Evolutionary conservation across 2,888 invertebrate genomes (phyloP).

Genomic region (Hypselothyrea guttata): DNA sequence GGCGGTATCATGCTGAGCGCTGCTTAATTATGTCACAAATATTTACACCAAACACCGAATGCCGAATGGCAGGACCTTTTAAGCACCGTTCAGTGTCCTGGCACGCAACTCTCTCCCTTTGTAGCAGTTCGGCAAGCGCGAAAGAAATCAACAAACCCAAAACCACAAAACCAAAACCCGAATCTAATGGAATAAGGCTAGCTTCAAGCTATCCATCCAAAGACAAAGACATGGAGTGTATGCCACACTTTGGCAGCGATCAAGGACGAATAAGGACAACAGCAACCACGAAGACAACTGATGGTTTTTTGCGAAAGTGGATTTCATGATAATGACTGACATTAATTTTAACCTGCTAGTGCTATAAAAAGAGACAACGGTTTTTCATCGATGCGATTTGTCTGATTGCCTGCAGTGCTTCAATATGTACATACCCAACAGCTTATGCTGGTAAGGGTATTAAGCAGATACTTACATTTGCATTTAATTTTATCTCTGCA

Average conservation of each 20-base stretch:
- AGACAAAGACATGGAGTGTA: slow-evolving; percentile 7
- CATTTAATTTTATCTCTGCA: too few relatives aligned
- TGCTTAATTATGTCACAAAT: slow-evolving; percentile 77
- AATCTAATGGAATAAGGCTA: slow-evolving; percentile 56
- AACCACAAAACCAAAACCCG: slow-evolving; percentile 28
- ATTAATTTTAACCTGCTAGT: slow-evolving; percentile 60
- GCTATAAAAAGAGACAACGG: slow-evolving; percentile 16
- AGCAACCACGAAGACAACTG: slow-evolving; percentile 27
- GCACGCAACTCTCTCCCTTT: slow-evolving; percentile 54
- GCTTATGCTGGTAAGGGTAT: too few relatives aligned
- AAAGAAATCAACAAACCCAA: slow-evolving; percentile 33
- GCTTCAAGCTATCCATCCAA: slow-evolving; percentile 6
- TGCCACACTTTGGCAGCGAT: slow-evolving; percentile 44
- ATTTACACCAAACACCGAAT: slow-evolving; percentile 65
- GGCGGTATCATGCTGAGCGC: slow-evolving; percentile 51
- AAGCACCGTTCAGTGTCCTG: slow-evolving; percentile 43
- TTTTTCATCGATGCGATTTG: slow-evolving; percentile 30
- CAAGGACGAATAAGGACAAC: slow-evolving; percentile 65
- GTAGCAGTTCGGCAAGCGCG: slow-evolving; percentile 52
- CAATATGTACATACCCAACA: too few relatives aligned
- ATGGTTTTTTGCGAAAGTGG: slow-evolving; percentile 50
- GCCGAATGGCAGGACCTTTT: slow-evolving; percentile 45
- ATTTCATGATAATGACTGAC: slow-evolving; percentile 66
- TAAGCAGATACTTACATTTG: too few relatives aligned
- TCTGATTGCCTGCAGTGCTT: slow-evolving; percentile 9